Evolutionary conservation across 1,140 invertebrate species (phyloP).

Genomic region (Neodiprion pinetum): DNA sequence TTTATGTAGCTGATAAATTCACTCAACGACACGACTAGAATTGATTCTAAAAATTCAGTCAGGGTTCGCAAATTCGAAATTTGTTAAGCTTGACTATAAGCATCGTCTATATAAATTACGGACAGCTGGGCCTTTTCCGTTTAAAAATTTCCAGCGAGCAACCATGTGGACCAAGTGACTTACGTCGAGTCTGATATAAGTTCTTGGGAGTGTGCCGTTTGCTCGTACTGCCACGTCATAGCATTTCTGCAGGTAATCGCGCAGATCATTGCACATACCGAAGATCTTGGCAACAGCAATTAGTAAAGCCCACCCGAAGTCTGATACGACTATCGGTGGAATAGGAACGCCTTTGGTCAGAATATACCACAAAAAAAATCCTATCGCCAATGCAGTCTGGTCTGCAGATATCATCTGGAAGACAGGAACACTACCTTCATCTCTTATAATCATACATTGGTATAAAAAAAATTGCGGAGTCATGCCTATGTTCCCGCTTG

Average conservation of each 20-base stretch:
- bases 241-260: slow-evolving; percentile 27
- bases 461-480: slow-evolving; percentile 26
- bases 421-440: slow-evolving; percentile 26
- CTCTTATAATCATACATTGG: slow-evolving; percentile 25
- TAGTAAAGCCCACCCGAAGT: slow-evolving; percentile 24
- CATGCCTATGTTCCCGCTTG: slow-evolving; percentile 7
- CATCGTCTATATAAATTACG: background rate
- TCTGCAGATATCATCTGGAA: slow-evolving; percentile 31
- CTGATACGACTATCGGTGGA: slow-evolving; percentile 24
- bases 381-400: slow-evolving; percentile 24
- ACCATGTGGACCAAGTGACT: slow-evolving; percentile 25
- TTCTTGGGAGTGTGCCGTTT: slow-evolving; percentile 10
- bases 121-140: background rate
- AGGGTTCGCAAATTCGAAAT: background rate
- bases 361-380: slow-evolving; percentile 24
- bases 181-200: slow-evolving; percentile 24
- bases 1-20: slow-evolving; percentile 8
- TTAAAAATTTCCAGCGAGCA: slow-evolving; percentile 20
- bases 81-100: background rate
- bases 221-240: slow-evolving; percentile 15
- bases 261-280: slow-evolving; percentile 19
- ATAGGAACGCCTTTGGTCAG: slow-evolving; percentile 13
- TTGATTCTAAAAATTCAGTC: background rate
- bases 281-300: slow-evolving; percentile 24
- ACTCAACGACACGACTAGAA: slow-evolving; percentile 12